These are phyloP conservation scores for Drosophila kurseongensis DNA, from an alignment of 1,140 invertebrate genomes.

Conservation along the genomic window DNA sequence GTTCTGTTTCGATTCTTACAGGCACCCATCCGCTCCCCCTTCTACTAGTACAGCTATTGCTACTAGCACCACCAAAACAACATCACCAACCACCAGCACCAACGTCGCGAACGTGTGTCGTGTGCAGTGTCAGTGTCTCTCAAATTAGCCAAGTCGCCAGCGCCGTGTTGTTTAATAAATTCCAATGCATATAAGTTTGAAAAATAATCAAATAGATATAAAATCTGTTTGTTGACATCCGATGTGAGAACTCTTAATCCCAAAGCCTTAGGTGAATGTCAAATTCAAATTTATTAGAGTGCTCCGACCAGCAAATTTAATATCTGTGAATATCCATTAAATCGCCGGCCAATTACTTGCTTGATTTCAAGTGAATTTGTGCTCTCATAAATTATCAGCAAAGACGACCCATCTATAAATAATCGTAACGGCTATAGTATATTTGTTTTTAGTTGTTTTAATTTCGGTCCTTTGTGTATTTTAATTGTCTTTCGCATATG, in stretches of 20 bases:
- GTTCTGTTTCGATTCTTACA: conserved; percentile 79
- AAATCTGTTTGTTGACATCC: conserved; percentile 42
- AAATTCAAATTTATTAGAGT: conserved; percentile 52
- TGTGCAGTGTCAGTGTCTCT: conserved; percentile 43
- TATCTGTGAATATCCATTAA: conserved; percentile 31
- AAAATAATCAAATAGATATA: conserved; percentile 41
- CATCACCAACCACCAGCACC: conserved; percentile 16
- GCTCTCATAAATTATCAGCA: conserved; percentile 24
- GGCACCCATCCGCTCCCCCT: conserved; percentile 51
- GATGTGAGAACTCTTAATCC: conserved; percentile 27
- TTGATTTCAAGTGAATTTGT: conserved; percentile 17
- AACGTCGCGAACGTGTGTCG: conserved; percentile 43
- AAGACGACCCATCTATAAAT: conserved; percentile 19
- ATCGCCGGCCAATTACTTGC: conserved; percentile 21
- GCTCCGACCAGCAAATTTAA: conserved; percentile 29
- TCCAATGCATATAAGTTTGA: conserved; percentile 19
- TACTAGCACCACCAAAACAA: conserved; percentile 22
- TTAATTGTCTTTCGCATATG: conserved; percentile 1
- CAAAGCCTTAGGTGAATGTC: conserved; percentile 30
- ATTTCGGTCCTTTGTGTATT: conserved; percentile 2
- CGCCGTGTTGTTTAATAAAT: conserved; percentile 42
- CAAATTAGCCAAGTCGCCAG: conserved; percentile 24
- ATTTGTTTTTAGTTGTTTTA: conserved; percentile 23
- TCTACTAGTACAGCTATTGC: conserved; percentile 27
- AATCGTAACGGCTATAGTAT: conserved; percentile 13